Evolutionary conservation across 1,140 invertebrate genomes (phyloP), one percentile per base, ranked within the genome.

Genomic region (Camponotus pennsylvanicus): DNA sequence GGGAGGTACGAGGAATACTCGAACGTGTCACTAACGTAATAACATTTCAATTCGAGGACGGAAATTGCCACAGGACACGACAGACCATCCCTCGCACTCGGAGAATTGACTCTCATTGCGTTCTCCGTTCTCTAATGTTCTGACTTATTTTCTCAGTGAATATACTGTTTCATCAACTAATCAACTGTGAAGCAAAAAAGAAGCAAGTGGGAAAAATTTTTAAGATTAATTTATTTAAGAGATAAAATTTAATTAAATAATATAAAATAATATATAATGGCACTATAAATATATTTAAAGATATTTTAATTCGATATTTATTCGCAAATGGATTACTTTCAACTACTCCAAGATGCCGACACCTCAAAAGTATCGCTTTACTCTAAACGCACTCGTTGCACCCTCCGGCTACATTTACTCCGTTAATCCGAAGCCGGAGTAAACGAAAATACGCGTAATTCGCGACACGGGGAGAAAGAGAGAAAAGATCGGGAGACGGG

Each of bases 11-110:
- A 49, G 64, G 78, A 84, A 87, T 91, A 92, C 89, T 92, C 89
- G 88, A 93, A 92, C 90, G 91, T 91, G 90, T 93, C 89, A 83
- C 91, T 94, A 94, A 95, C 91, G 92, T 92, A 95, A 95, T 95
- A 94, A 94, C 92, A 93, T 95, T 95, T 94, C 94, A 94, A 95
- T 95, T 95, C 92, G 91, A 92, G 91, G 79, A 92, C 94, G 94
- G 94, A 95, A 95, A 95, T 95, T 95, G 92, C 93, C 67, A 59
- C 82, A 87, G 88, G 90, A 88, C 89, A 90, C 71, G 77, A 55
- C 42, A 49, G 78, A 66, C 42, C 85, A 83, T 63, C 86, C 88
- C 86, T 85, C 87, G 86, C 85, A 87, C 86, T 90, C 91, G 86
- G 76, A 49, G 82, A 88, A 76, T 70, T 89, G 86, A 90, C 86